Evolutionary conservation across 2,888 invertebrate genomes (phyloP), one percentile per base, ranked within the genome.

Genomic region (Cryptus armator): DNA sequence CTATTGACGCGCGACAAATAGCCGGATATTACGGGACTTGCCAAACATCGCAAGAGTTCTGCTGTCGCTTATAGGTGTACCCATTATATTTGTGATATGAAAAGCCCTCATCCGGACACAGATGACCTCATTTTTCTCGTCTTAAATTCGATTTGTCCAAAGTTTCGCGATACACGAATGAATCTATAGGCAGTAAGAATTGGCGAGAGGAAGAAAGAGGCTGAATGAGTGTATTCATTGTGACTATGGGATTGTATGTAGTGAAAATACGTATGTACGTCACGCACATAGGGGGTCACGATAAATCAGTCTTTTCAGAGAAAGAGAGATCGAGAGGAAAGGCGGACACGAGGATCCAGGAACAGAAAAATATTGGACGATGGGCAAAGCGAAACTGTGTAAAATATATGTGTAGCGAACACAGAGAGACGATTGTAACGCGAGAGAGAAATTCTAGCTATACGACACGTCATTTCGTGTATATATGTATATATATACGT

Each of bases 1-100:
- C 10, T 74, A 48, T 56, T 46, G 59, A 59, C 62, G 46, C 24
- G 32, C 37, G 53, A 37, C 76, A 32, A n/a, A 67, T 72, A 67
- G 46, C 37, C 66, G 77, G 82, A 78, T 72, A 83, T 78, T 83
- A 46, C 66, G 66, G n/a, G 16, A 67, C 67, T 78, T 72, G 67
- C 59, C 77, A 77, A 83, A 77, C 72, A 83, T 64, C 56, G 44
- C 62, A 76, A 83, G 67, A 43, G 46, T 72, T 71, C 67, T 48
- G 56, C 59, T 72, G 72, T 77, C 72, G 67, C 66, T 78, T 82
- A 24, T 71, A 71, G 67, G 67, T 37, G 37, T 59, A 48, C 77
- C 66, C 7, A 19, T 24, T 43, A 48, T 66, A 72, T 32, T 72
- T 12, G 56, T 44, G 19, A 83, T 72, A 78, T 83, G 51, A 48